Conservation (phyloP, 2,113 vertebrate genomes). For the Nycticryphes semicollaris region DNA sequence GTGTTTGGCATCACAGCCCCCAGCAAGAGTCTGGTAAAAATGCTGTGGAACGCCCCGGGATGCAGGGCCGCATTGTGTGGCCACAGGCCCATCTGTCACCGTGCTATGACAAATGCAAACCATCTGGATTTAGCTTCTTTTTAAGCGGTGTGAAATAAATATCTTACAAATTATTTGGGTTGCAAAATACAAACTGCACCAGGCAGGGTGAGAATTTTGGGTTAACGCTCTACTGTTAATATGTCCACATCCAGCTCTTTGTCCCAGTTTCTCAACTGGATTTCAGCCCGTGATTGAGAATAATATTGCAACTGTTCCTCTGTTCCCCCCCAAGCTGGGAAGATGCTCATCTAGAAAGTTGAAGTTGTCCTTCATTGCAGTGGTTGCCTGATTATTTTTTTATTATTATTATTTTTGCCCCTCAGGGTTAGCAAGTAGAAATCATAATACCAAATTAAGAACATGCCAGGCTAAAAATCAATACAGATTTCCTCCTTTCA, state of each 20-base stretch:
- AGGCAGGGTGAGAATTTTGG: not conserved
- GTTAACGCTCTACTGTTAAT: not conserved
- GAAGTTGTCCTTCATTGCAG: not conserved
- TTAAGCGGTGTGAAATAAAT: not conserved
- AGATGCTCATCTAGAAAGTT: not conserved
- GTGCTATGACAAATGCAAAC: not conserved
- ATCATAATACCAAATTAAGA: not conserved
- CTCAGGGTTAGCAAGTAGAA: not conserved
- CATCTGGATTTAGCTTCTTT: not conserved
- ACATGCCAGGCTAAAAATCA: not conserved
- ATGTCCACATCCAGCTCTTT: not conserved
- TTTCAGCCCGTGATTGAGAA: not conserved
- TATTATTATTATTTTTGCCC: not conserved
- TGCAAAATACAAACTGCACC: not conserved
- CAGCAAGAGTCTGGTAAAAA: not conserved
- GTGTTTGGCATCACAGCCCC: not conserved
- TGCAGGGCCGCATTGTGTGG: not conserved
- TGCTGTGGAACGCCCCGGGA: not conserved
- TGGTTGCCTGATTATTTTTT: not conserved
- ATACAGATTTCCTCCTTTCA: not conserved
- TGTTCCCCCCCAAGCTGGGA: not conserved
- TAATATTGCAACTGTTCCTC: not conserved
- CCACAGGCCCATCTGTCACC: not conserved
- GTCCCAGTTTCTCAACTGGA: not conserved
- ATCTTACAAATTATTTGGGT: not conserved